Evolutionary conservation across 2,113 vertebrate species (phyloP).

Genomic region (Dromas ardeola): DNA sequence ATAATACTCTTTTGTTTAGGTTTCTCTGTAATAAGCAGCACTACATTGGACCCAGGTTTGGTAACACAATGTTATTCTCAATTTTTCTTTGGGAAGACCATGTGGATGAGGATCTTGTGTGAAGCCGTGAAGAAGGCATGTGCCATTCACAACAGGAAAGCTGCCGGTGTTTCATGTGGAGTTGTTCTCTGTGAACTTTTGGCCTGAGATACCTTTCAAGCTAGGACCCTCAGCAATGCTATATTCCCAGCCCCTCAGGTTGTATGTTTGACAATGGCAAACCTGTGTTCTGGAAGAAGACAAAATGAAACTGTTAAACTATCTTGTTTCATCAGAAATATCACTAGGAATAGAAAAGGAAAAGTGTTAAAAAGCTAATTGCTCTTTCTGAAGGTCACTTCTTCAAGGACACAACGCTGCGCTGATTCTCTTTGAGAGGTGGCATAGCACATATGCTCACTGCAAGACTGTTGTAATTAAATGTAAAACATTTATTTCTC

Average conservation of each 20-base stretch:
- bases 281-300: not conserved
- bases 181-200: not conserved
- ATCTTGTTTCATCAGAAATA: not conserved
- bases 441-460: not conserved
- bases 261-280: not conserved
- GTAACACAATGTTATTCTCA: not conserved
- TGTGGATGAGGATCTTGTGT: not conserved
- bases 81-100: not conserved
- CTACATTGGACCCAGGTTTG: not conserved
- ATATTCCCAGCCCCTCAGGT: not conserved
- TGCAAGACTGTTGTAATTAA: not conserved
- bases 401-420: rapidly evolving
- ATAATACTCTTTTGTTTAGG: not conserved
- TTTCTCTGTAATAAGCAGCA: not conserved
- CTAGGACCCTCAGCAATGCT: not conserved
- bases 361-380: not conserved
- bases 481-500: not conserved
- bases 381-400: not conserved
- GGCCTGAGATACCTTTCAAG: not conserved
- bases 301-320: not conserved
- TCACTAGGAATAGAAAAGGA: not conserved
- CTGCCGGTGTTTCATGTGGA: not conserved
- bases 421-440: not conserved
- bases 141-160: not conserved
- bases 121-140: not conserved